Evolutionary conservation across 1,140 invertebrate genomes (phyloP), one percentile per base, ranked within the genome.

Genomic region (Notospermus geniculatus): DNA sequence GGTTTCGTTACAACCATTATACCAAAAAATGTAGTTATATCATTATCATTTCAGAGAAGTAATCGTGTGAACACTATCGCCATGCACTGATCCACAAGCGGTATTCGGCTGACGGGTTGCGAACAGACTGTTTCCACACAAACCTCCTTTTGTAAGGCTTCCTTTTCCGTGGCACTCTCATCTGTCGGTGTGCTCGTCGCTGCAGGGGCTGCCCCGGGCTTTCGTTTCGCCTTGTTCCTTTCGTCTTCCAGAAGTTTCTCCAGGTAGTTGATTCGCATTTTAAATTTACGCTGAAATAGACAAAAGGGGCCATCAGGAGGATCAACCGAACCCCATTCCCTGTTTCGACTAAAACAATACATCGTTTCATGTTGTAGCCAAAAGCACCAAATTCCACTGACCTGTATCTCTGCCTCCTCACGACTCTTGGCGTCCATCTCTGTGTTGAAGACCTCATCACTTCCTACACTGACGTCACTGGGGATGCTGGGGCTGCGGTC

Each of bases 231-330:
- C 65, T 77, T 80, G 50, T 72, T 70, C 25, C 75, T 64, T 54
- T 80, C 78, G 58, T 79, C 77, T 5, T 73, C 73, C 32, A 80
- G 65, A 11, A 78, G 69, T 7, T 69, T 64, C 57, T 80, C 76
- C 53, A 80, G 63, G 23, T 69, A 73, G 53, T 72, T 67, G 43
- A 80, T 71, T 17, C 76, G 65, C 56, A 74, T 76, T 55, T 75
- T 72, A 52, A 78, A 70, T 59, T 76, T 72, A 41, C 66, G 63
- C 74, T 76, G 60, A 64, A 55, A 52, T 17, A 39, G 32, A n/a
- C 30, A 59, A 50, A 23, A 52, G 1, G 11, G 22, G 25, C 27
- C 36, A 9, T 13, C 11, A 57, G 4, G 52, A 28, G 17, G 28
- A 1, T 54, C 2, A 19, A 19, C 1, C 4, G 27, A 54, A 19